Conservation (phyloP, 2,113 vertebrate genomes). For the Indicator indicator region DNA sequence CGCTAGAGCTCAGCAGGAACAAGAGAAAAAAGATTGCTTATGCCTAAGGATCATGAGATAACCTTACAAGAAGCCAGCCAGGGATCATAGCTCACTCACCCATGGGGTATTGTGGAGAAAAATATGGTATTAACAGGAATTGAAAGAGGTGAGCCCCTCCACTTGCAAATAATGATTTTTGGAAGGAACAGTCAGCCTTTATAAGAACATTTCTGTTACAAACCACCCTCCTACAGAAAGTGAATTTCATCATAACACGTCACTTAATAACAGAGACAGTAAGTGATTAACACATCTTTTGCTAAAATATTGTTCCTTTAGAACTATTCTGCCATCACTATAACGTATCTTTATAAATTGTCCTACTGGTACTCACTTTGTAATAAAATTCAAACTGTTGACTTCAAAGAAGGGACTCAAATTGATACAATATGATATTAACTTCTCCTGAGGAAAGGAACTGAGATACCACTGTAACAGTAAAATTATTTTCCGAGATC, state of each 20-base stretch:
- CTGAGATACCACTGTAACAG: background rate
- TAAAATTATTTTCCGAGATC: background rate
- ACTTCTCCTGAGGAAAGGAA: background rate
- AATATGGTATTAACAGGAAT: background rate
- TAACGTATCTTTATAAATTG: background rate
- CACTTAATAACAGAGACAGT: background rate
- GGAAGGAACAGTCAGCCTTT: background rate
- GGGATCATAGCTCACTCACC: background rate
- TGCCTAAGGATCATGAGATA: background rate
- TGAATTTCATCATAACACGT: background rate
- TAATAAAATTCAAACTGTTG: background rate
- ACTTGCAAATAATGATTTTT: background rate
- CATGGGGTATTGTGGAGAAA: background rate
- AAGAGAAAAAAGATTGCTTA: background rate
- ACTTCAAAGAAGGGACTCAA: conserved; percentile 1
- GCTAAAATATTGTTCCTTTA: background rate
- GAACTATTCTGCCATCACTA: background rate
- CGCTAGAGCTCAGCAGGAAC: background rate
- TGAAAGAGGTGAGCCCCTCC: background rate
- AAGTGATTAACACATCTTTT: background rate
- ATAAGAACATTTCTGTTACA: background rate
- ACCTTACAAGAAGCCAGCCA: background rate
- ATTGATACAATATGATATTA: background rate
- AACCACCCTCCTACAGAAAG: background rate
- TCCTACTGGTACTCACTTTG: background rate